Base-by-base conservation (phyloP, 1,140 invertebrate genomes). In the Proctacanthus coquilletti region DNA sequence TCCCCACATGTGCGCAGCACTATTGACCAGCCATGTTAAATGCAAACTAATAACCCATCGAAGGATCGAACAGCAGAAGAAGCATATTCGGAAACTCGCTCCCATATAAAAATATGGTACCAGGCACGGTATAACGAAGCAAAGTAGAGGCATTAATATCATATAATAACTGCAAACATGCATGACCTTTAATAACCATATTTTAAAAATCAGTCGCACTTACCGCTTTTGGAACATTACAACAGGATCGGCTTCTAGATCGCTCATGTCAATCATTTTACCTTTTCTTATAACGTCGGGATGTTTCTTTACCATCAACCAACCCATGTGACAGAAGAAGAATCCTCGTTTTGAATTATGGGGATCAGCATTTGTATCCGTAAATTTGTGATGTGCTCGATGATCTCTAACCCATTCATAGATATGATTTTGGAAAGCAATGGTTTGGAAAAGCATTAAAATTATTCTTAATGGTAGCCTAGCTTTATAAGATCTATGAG, bases 401-500 rank as follows among this genome's bases (percentile, higher is more conserved):
- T 75, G 72, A 48, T 74, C 70, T 21, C 69, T 51, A 4, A 63
- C 65, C 69, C 69, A 71, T 40, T 66, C 61, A 43, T 62, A 66
- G 4, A 65, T 63, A 35, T 61, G 56, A 45, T 71, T 71, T 61
- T 72, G 64, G 45, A 67, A 68, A 21, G 57, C 59, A 20, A 63
- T 53, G 23, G 60, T 65, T 46, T 65, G 63, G 39, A 61, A 58
- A 38, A 65, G 38, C 50, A 67, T 56, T 0, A 74, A 47, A 36
- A 74, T 52, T 42, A 72, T 58, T 46, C 75, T 66, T 23, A 87
- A 56, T 0, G 79, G 80, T 38, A 72, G 55, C 50, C 70, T 77
- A 3, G 86, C 86, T 46, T 84, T 84, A 61, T 86, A 92, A 19
- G 80, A 69, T 45, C 71, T 69, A 53, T 92, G 86, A 9, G 83